phyloP scores from a whole-genome alignment of 1,140 invertebrate genomes.

The Eumeta japonica region DNA sequence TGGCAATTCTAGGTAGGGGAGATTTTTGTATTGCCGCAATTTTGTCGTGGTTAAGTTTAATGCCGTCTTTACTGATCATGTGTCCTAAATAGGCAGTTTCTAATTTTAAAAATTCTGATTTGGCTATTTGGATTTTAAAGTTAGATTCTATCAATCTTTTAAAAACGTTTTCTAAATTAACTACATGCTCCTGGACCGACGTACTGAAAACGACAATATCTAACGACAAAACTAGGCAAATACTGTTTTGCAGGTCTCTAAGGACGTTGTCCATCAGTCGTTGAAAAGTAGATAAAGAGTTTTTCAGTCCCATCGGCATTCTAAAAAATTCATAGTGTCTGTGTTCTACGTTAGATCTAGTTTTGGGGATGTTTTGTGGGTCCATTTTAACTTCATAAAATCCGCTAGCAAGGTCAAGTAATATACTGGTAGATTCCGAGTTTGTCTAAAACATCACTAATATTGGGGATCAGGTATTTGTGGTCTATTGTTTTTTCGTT shows the following conservation, averaged over 20 bases:
- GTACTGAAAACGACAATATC: conserved; percentile 19
- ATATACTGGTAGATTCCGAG: conserved; percentile 39
- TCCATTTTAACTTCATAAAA: conserved; percentile 1
- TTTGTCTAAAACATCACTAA: conserved; percentile 31
- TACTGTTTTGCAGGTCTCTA: conserved; percentile 6
- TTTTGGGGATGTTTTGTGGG: conserved; percentile 2
- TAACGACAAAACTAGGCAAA: conserved; percentile 19
- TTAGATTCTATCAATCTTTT: conserved; percentile 7
- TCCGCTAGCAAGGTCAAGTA: conserved; percentile 6
- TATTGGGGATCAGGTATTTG: conserved; percentile 9
- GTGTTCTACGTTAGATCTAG: neutral
- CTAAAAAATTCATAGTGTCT: neutral
- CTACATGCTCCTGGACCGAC: conserved; percentile 16
- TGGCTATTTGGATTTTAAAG: conserved; percentile 9
- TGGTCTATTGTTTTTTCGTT: conserved; percentile 14
- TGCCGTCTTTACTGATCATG: conserved; percentile 6
- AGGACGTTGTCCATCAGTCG: neutral
- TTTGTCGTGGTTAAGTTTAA: conserved; percentile 10
- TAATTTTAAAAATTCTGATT: conserved; percentile 6
- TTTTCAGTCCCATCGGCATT: too few species aligned
- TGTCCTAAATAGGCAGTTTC: conserved; percentile 10
- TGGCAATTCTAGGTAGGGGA: neutral
- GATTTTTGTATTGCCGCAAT: conserved; percentile 3
- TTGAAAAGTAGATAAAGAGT: neutral
- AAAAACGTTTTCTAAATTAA: conserved; percentile 8